Base-by-base conservation (phyloP, 2,113 vertebrate genomes). In the Colius striatus region DNA sequence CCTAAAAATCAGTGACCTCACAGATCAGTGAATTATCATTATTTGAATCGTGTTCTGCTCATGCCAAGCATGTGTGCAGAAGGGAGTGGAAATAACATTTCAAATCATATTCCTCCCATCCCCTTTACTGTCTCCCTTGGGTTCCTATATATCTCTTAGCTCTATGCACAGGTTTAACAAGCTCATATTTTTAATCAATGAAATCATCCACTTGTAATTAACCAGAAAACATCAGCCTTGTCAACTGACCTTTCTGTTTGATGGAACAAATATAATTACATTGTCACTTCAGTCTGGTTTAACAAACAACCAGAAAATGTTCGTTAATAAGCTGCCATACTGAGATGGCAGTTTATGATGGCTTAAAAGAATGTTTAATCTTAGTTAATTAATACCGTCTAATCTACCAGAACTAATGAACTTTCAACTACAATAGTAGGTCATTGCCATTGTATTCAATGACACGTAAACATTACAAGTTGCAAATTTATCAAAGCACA, bases 351-450 rank as follows among this genome's bases (percentile, higher is more conserved):
- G 82, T 81, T 94, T 63, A 38, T 62, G 90, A 57, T 21, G 79
- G 50, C 80, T 94, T 82, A 87, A 76, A 95, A 91, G 91, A 93
- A 75, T 90, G 79, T 76, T 97, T 95, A 81, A 92, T 96, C 96
- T 94, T 71, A 84, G 53, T 63, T 97, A 94, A 96, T 97, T 97
- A 97, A 93, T 78, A n/a, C 58, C 51, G 58, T 38, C 87, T 85
- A 93, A 96, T 96, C 94, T 89, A 89, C 34, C 80, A 80, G 96
- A 95, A 95, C 93, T 95, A 97, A 95, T 63, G 93, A 97, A 93
- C 92, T 92, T 95, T 89, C 90, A 83, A 81, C 61, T 50, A 50
- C 51, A 87, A 77, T 27, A 13, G 66, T 19, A 94, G 73, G 92
- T 95, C 78, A 74, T 23, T 30, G 68, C 81, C 76, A 51, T 70